A percentile compares a stretch with the other conserved stretches of the same genome.
Conservation (phyloP, 1,140 invertebrate genomes). For the Ostrea edulis region DNA sequence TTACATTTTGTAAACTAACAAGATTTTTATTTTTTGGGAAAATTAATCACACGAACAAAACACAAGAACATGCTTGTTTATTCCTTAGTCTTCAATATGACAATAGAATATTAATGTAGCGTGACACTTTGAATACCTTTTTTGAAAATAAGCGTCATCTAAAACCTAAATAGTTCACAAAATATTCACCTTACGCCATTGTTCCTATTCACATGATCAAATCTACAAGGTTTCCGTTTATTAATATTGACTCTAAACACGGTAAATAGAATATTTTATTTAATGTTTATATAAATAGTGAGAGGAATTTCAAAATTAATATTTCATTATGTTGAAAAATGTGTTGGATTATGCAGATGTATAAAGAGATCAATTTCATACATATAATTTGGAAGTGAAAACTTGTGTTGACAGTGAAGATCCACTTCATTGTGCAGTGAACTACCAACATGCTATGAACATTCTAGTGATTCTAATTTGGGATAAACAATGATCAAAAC, state of each 20-base stretch:
- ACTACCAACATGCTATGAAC: background rate
- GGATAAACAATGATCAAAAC: slow-evolving; percentile 21
- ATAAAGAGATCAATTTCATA: background rate
- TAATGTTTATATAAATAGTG: background rate
- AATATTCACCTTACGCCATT: background rate
- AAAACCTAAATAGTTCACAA: slow-evolving; percentile 27
- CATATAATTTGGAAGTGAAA: background rate
- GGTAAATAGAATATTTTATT: background rate
- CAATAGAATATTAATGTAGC: slow-evolving; percentile 39
- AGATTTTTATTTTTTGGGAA: background rate
- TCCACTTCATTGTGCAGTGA: background rate
- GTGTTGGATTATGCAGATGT: background rate
- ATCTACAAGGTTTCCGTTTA: background rate
- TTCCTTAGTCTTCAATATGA: background rate
- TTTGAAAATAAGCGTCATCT: slow-evolving; percentile 39
- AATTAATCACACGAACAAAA: slow-evolving; percentile 2
- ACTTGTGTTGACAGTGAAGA: background rate
- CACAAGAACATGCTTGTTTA: slow-evolving; percentile 41
- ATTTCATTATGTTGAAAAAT: background rate
- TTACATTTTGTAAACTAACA: background rate
- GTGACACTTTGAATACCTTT: slow-evolving; percentile 42
- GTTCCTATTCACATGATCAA: background rate
- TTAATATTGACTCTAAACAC: background rate
- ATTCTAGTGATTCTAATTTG: background rate
- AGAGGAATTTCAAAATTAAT: background rate